A percentile compares a stretch with the other conserved stretches of the same genome.
Evolutionary conservation across 2,113 vertebrate species (phyloP).

Genomic region (Junco hyemalis): DNA sequence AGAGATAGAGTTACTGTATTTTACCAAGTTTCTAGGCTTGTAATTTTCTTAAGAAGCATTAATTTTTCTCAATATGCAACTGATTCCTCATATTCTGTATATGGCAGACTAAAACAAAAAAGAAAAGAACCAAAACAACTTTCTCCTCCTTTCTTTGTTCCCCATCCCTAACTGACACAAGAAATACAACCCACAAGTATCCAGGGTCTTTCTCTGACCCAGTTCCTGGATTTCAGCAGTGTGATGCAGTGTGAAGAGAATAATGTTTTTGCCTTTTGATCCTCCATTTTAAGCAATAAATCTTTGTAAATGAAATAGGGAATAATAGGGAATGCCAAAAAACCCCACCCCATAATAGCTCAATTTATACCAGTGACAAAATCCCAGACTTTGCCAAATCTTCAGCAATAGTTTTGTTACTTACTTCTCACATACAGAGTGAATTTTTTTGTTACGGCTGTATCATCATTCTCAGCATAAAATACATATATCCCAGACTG

Average conservation of each 20-base stretch:
- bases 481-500: slow-evolving; percentile 84
- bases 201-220: not conserved
- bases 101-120: not conserved
- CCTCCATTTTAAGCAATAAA: not conserved
- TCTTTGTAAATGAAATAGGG: not conserved
- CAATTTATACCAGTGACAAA: not conserved
- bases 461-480: slow-evolving; percentile 79
- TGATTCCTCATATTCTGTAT: not conserved
- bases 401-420: slow-evolving; percentile 43
- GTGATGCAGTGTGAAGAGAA: not conserved
- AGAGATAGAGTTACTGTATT: not conserved
- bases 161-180: not conserved
- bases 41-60: not conserved
- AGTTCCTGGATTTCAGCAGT: not conserved
- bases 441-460: slow-evolving; percentile 72
- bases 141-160: not conserved
- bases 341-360: not conserved
- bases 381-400: not conserved
- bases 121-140: not conserved
- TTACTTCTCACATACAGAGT: slow-evolving; percentile 85
- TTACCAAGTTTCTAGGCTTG: not conserved
- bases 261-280: not conserved
- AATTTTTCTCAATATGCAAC: not conserved
- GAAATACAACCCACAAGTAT: not conserved
- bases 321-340: not conserved